A percentile compares a stretch with the other conserved stretches of the same genome.
phyloP scores from a whole-genome alignment of 2,113 vertebrate species.

The Myodes glareolus region DNA sequence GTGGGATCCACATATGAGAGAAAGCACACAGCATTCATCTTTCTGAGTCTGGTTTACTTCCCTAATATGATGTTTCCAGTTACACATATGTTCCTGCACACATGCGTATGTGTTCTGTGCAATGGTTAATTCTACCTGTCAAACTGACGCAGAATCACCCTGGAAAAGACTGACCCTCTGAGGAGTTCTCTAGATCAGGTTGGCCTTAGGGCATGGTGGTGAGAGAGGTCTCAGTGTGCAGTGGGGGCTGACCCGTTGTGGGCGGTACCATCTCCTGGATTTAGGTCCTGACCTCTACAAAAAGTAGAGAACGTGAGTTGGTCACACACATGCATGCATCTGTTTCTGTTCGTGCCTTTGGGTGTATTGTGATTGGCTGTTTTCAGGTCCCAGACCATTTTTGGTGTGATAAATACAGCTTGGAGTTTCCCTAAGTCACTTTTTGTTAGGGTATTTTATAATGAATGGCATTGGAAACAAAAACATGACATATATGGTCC shows the following conservation, averaged over 20 bases:
- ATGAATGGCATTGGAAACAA: background rate
- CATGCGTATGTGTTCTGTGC: too few relatives aligned
- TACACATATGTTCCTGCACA: background rate
- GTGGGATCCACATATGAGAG: background rate
- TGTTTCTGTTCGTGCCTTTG: background rate
- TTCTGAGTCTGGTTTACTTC: background rate
- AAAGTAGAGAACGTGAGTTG: background rate
- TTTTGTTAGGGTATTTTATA: background rate
- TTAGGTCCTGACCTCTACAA: background rate
- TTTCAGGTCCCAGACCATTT: background rate
- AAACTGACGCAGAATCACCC: background rate
- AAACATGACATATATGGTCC: fast-evolving
- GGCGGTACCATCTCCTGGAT: background rate
- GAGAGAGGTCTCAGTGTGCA: background rate
- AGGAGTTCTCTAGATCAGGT: background rate
- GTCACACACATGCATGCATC: background rate
- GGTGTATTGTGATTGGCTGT: background rate
- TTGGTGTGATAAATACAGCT: background rate
- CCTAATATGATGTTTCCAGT: too few relatives aligned
- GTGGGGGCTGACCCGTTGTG: background rate
- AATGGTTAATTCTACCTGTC: background rate
- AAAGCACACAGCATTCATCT: background rate
- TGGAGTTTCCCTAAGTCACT: background rate
- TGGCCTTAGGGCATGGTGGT: background rate
- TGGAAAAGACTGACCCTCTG: background rate